Conservation (phyloP, 2,113 vertebrate species). For the Gopherus flavomarginatus region DNA sequence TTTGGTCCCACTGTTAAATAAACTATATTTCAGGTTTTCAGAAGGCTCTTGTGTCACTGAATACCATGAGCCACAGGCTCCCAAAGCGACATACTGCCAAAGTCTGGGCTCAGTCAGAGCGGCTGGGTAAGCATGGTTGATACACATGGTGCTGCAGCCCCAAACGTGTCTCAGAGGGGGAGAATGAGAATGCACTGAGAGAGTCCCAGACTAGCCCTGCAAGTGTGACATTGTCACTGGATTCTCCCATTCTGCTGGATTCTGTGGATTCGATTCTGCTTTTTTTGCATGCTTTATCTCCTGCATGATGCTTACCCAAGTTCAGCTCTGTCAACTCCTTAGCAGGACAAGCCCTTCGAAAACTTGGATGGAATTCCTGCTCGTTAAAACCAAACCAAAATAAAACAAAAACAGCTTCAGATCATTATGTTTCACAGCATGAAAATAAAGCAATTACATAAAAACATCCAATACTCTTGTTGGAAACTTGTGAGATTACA, state of each 20-base stretch:
- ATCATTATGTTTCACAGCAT: not conserved
- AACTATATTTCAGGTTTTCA: not conserved
- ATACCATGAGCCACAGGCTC: not conserved
- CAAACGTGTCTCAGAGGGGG: rapidly evolving
- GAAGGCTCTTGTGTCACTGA: not conserved
- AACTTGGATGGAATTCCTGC: not conserved
- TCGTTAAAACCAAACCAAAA: not conserved
- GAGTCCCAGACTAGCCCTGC: not conserved
- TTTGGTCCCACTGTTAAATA: not conserved
- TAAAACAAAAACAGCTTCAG: not conserved
- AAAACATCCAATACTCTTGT: too few species aligned
- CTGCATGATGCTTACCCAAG: not conserved
- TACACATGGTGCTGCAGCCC: not conserved
- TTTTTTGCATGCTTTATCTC: not conserved
- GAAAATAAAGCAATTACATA: not conserved
- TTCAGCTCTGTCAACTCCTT: not conserved
- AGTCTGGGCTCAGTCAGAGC: not conserved
- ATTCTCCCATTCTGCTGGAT: not conserved
- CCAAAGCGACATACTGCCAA: too few species aligned
- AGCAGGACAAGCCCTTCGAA: not conserved
- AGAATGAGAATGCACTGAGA: not conserved
- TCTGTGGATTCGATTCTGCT: not conserved
- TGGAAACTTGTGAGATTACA: not conserved
- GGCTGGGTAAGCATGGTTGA: not conserved
- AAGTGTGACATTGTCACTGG: not conserved